A percentile compares a stretch with the other conserved stretches of the same genome.
Conservation (phyloP, 2,797 vertebrate genomes). For the Eptatretus atami region DNA sequence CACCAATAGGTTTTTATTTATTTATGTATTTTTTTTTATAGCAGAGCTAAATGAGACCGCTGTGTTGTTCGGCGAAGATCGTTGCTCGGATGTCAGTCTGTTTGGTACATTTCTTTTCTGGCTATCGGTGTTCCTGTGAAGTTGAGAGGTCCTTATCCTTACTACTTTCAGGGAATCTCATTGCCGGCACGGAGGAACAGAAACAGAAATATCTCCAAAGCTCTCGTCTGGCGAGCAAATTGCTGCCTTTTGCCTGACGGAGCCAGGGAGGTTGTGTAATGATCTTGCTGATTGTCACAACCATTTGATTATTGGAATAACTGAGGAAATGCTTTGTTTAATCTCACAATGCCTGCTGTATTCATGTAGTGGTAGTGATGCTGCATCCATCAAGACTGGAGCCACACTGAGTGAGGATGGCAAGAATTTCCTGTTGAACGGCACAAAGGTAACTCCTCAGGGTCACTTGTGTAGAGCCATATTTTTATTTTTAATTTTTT, state of each 20-base stretch:
- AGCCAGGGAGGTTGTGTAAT: conserved; percentile 40
- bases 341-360: too few relatives aligned
- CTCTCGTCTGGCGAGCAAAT: conserved; percentile 52
- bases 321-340: not conserved
- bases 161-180: conserved; percentile 37
- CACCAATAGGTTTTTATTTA: too few relatives aligned
- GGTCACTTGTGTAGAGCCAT: too few relatives aligned
- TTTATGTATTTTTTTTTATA: too few relatives aligned
- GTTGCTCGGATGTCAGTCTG: too few relatives aligned
- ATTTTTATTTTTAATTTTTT: too few relatives aligned
- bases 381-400: conserved; percentile 48
- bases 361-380: conserved; percentile 44
- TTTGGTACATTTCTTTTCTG: too few relatives aligned
- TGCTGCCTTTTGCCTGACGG: conserved; percentile 77
- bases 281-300: not conserved
- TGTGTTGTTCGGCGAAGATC: too few relatives aligned
- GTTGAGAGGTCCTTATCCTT: too few relatives aligned
- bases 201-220: conserved; percentile 52
- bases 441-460: conserved; percentile 34
- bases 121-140: too few relatives aligned
- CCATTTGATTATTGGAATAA: too few relatives aligned
- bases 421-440: conserved; percentile 38
- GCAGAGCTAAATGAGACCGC: too few relatives aligned
- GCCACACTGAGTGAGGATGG: conserved; percentile 41
- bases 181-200: conserved; percentile 54